A percentile compares a stretch with the other conserved stretches of the same genome.
These are phyloP conservation scores for Odontomyia ornata DNA, from an alignment of 2,888 invertebrate species.

Conservation along the genomic window DNA sequence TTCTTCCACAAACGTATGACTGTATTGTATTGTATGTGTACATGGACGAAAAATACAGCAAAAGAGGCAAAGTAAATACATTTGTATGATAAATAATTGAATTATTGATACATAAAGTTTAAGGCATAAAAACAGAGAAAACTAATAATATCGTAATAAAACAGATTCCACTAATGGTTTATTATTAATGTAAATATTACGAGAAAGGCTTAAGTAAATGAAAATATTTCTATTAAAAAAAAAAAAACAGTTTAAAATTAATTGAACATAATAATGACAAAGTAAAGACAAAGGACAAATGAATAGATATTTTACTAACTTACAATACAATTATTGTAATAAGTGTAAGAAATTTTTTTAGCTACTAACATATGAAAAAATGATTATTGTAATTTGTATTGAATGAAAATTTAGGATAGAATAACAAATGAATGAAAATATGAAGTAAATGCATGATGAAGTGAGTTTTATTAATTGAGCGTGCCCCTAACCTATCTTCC, in stretches of 20 bases:
- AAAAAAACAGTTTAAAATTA: background rate
- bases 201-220: background rate
- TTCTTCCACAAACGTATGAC: no score
- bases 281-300: background rate
- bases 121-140: no score
- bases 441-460: conserved; percentile 17
- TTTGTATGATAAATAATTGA: no score
- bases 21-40: no score
- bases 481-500: background rate
- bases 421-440: conserved; percentile 46
- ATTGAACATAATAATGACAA: conserved; percentile 16
- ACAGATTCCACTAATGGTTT: background rate
- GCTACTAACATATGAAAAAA: conserved; percentile 26
- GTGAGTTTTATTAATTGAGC: background rate
- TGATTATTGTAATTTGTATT: conserved; percentile 48
- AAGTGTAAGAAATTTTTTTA: conserved; percentile 12
- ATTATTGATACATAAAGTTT: no score
- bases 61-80: no score
- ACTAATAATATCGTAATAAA: no score
- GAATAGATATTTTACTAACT: conserved; percentile 29
- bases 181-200: background rate
- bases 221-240: background rate
- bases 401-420: conserved; percentile 49
- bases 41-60: no score
- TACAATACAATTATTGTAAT: background rate